phyloP scores from a whole-genome alignment of 2,888 invertebrate species.

The Chouioia cunea region DNA sequence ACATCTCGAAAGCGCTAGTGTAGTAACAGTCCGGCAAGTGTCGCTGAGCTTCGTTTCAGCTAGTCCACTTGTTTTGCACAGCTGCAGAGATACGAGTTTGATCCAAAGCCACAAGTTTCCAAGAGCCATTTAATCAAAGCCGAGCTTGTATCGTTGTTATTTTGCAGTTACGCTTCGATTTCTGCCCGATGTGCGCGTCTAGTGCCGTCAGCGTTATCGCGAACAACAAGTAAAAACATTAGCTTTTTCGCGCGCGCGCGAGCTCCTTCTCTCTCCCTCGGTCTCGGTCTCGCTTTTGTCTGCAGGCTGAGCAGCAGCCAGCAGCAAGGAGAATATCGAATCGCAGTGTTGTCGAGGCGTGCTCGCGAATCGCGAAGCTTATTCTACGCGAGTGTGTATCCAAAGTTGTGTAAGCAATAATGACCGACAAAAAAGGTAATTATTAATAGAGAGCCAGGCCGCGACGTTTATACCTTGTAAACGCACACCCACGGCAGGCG shows the following conservation, averaged over 20 bases:
- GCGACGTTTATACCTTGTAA: not conserved
- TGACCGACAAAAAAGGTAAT: constrained; percentile 69
- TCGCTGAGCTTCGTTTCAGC: constrained; percentile 6
- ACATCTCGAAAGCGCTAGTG: constrained; percentile 28
- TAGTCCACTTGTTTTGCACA: constrained; percentile 11
- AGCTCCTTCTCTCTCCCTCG: constrained; percentile 7
- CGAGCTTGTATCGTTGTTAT: no score
- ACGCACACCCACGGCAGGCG: constrained; percentile 42
- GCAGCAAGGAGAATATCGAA: no score
- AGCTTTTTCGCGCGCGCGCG: no score
- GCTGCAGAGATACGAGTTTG: no score
- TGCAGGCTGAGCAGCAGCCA: no score
- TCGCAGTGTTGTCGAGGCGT: not conserved
- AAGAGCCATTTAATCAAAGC: no score
- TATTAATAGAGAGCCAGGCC: constrained; percentile 53
- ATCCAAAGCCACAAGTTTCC: no score
- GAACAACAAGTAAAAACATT: no score
- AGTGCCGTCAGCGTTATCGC: no score
- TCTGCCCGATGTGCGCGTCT: no score
- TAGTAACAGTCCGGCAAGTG: constrained; percentile 29
- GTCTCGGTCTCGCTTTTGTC: not conserved
- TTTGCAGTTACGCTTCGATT: no score
- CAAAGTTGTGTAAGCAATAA: constrained; percentile 52
- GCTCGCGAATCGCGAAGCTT: constrained; percentile 6
- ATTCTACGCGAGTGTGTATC: constrained; percentile 7